These are phyloP conservation scores for Epinephelus awoara DNA, from an alignment of 2,797 vertebrate species.

Conservation along the genomic window DNA sequence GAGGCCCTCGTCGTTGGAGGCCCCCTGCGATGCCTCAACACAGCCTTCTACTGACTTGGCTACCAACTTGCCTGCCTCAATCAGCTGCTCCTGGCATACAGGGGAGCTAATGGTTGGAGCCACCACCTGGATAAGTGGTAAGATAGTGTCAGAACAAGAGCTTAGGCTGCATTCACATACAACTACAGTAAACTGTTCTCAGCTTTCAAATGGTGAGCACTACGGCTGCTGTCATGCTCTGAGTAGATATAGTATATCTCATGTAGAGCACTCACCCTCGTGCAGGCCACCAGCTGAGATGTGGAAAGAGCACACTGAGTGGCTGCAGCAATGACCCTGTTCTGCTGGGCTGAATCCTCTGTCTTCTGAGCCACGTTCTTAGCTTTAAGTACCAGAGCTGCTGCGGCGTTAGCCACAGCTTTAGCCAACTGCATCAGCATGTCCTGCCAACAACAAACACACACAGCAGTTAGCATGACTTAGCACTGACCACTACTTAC, in stretches of 20 bases:
- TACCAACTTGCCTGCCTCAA: conserved; percentile 95
- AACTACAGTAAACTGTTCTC: neutral
- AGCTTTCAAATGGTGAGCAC: neutral
- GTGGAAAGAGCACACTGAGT: conserved; percentile 98
- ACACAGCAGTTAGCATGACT: neutral
- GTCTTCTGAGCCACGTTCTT: conserved; percentile 98
- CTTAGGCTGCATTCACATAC: neutral
- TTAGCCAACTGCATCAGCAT: conserved; percentile 98
- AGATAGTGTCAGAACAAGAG: too few relatives aligned
- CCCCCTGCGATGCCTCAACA: conserved; percentile 93
- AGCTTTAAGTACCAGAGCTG: conserved; percentile 95
- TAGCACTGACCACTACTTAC: too few relatives aligned
- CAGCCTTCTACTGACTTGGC: conserved; percentile 98
- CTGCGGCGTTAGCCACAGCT: conserved; percentile 94
- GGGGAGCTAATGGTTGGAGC: conserved; percentile 98
- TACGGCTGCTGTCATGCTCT: neutral
- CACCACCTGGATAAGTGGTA: conserved; percentile 88
- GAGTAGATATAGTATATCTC: neutral
- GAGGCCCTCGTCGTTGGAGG: conserved; percentile 92
- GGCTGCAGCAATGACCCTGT: conserved; percentile 95
- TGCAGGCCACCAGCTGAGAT: conserved; percentile 98
- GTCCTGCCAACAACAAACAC: conserved; percentile 83
- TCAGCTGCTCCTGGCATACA: conserved; percentile 97
- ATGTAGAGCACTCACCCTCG: conserved; percentile 87
- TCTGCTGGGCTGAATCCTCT: conserved; percentile 92